Conservation (phyloP, 2,797 vertebrate species). For the Sebastes umbrosus region DNA sequence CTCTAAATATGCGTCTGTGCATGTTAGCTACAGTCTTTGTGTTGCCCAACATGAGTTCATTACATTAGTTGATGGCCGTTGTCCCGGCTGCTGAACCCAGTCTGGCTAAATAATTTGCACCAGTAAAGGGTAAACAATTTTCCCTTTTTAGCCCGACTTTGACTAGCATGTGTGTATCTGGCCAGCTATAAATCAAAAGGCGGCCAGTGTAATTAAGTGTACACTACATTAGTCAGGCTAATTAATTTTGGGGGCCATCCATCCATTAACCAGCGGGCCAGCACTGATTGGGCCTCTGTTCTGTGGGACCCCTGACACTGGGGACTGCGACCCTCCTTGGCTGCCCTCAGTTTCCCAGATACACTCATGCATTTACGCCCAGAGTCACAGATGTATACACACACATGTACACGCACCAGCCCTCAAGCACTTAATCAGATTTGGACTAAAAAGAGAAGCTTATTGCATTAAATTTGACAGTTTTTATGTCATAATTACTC, state of each 20-base stretch:
- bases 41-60: conserved; percentile 31
- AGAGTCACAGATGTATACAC: conserved; percentile 36
- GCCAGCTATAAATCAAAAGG: conserved; percentile 86
- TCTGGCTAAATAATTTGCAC: conserved; percentile 58
- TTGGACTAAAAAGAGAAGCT: conserved; percentile 6
- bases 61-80: conserved; percentile 33
- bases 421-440: conserved; percentile 10
- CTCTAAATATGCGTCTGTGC: neutral
- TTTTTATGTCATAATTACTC: conserved; percentile 4
- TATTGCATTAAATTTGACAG: neutral
- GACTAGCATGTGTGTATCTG: conserved; percentile 75
- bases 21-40: neutral
- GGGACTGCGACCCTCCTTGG: conserved; percentile 71
- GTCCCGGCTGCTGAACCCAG: conserved; percentile 58
- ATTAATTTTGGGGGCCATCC: conserved; percentile 83
- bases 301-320: conserved; percentile 79
- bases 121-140: conserved; percentile 52
- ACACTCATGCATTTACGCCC: conserved; percentile 50
- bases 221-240: conserved; percentile 91
- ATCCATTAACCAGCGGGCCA: conserved; percentile 84
- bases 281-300: conserved; percentile 85
- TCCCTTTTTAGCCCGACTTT: conserved; percentile 60
- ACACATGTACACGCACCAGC: neutral
- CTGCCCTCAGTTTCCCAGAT: conserved; percentile 57
- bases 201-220: conserved; percentile 85